Conservation (phyloP, 2,113 vertebrate species). For the Psammodynastes pulverulentus region DNA sequence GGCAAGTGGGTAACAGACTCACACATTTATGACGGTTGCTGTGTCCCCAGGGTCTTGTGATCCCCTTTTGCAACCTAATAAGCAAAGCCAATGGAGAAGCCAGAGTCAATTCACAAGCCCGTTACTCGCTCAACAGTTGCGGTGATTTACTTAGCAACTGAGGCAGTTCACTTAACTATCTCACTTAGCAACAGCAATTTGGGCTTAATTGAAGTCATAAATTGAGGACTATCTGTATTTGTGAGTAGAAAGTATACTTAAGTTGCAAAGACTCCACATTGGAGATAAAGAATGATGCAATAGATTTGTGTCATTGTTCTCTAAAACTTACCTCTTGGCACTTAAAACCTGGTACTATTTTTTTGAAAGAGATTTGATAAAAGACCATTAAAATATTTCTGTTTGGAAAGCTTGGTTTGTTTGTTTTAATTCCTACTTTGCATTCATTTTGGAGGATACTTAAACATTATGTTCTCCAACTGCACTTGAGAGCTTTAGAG, state of each 20-base stretch:
- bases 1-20: neutral
- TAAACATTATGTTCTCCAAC: neutral
- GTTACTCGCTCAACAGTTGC: neutral
- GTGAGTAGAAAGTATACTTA: neutral
- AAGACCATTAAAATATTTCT: neutral
- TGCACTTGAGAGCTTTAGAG: neutral
- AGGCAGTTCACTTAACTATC: neutral
- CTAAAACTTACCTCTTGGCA: neutral
- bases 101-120: neutral
- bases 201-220: neutral
- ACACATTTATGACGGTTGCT: neutral
- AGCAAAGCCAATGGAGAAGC: neutral
- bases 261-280: neutral
- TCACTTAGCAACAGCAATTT: neutral
- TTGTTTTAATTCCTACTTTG: slow-evolving; percentile 19
- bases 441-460: neutral
- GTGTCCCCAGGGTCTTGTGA: neutral
- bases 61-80: neutral
- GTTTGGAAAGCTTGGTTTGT: neutral
- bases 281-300: neutral
- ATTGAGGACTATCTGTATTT: neutral
- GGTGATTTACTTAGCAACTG: neutral
- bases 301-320: neutral
- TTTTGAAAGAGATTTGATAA: neutral
- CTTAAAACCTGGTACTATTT: neutral